A percentile compares a stretch with the other conserved stretches of the same genome.
These are phyloP conservation scores for Vulpes ferrilata DNA, from an alignment of 2,113 vertebrate species.

Conservation along the genomic window DNA sequence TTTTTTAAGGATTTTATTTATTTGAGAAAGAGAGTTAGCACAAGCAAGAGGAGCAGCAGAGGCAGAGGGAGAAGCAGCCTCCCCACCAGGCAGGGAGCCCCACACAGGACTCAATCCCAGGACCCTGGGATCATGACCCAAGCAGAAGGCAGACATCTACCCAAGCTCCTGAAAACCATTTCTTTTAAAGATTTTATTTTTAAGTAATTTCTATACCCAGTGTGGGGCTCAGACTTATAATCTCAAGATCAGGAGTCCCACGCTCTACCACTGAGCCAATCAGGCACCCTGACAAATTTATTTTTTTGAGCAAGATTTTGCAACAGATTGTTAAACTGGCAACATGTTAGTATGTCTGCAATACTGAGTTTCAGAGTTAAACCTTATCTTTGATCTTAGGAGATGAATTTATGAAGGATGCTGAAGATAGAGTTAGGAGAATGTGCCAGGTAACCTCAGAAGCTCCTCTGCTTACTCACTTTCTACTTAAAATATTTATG, in stretches of 20 bases:
- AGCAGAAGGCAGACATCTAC: neutral
- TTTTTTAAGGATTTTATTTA: neutral
- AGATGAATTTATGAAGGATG: neutral
- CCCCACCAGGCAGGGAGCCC: neutral
- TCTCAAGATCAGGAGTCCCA: neutral
- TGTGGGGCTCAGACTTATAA: neutral
- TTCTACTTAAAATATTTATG: neutral
- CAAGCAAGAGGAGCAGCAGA: too few relatives aligned
- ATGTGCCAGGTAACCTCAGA: neutral
- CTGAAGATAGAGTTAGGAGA: neutral
- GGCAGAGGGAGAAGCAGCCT: neutral
- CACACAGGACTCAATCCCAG: neutral
- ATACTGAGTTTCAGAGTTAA: neutral
- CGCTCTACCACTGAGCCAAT: neutral
- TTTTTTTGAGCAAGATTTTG: neutral
- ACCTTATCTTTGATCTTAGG: neutral
- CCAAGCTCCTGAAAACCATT: neutral
- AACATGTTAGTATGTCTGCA: neutral
- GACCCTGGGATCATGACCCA: neutral
- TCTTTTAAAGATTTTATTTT: neutral
- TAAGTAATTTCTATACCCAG: neutral
- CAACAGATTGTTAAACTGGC: neutral
- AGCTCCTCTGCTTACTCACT: neutral
- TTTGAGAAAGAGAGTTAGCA: neutral
- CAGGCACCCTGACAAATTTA: neutral